phyloP scores from a whole-genome alignment of 2,113 vertebrate genomes.

The Tachysurus fulvidraco region DNA sequence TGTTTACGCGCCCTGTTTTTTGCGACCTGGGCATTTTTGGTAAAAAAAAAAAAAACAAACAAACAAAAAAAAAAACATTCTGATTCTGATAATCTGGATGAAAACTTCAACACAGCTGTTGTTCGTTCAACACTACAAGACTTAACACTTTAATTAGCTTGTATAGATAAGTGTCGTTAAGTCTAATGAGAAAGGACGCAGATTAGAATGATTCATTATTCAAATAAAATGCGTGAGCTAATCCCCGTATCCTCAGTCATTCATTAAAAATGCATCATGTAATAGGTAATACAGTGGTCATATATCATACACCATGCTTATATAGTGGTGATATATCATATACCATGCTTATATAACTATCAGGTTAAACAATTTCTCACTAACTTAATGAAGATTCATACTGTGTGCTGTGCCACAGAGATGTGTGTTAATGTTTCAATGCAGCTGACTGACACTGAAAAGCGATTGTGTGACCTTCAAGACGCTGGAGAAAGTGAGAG shows the following conservation, averaged over 20 bases:
- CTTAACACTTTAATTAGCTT: constrained; percentile 10
- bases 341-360: background rate
- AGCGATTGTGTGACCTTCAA: constrained; percentile 6
- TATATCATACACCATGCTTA: background rate
- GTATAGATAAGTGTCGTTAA: background rate
- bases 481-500: background rate
- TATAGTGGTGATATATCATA: background rate
- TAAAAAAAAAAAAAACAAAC: no score
- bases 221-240: background rate
- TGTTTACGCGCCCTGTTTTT: background rate
- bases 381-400: background rate
- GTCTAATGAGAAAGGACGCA: constrained; percentile 10
- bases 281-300: background rate
- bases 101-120: background rate
- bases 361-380: background rate
- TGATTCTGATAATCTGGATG: background rate
- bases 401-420: background rate
- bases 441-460: background rate
- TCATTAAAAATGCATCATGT: constrained; percentile 9
- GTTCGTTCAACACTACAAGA: background rate
- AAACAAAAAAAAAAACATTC: no score
- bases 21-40: background rate
- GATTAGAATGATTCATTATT: background rate
- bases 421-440: background rate
- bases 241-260: background rate